phyloP scores from a whole-genome alignment of 2,888 invertebrate genomes.

The Leptothorax acervorum region DNA sequence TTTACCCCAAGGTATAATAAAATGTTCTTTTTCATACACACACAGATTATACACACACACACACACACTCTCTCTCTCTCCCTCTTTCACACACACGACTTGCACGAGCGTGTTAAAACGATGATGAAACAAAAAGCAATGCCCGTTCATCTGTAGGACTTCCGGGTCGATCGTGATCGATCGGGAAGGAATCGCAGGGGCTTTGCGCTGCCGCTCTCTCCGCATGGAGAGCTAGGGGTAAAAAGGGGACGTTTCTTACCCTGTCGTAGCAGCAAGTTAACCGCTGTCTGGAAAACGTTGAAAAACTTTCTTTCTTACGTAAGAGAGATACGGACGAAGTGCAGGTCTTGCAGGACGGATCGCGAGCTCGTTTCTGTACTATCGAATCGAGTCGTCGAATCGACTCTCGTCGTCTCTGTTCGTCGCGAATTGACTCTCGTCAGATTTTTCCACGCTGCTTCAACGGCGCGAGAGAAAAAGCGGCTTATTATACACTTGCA shows the following conservation, averaged over 20 bases:
- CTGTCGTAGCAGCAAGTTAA: slow-evolving; percentile 58
- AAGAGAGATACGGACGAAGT: slow-evolving; percentile 21
- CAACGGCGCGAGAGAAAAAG: slow-evolving; percentile 8
- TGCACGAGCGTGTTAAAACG: slow-evolving; percentile 48
- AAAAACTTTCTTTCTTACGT: slow-evolving; percentile 50
- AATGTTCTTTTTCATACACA: not conserved
- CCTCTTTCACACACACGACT: not conserved
- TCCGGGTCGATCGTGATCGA: slow-evolving; percentile 62
- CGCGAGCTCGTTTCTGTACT: slow-evolving; percentile 8
- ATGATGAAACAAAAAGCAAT: slow-evolving; percentile 46
- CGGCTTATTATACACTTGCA: not conserved
- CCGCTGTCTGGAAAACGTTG: slow-evolving; percentile 59
- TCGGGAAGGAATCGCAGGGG: slow-evolving; percentile 57
- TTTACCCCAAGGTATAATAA: slow-evolving; percentile 40
- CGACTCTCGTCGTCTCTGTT: slow-evolving; percentile 14
- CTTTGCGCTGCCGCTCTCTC: slow-evolving; percentile 6
- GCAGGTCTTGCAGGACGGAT: slow-evolving; percentile 33
- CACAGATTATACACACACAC: not conserved
- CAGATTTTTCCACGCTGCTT: slow-evolving; percentile 13
- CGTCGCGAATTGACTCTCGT: slow-evolving; percentile 37
- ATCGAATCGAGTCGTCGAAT: not conserved
- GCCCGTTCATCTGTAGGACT: slow-evolving; percentile 55
- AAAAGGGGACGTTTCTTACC: slow-evolving; percentile 57
- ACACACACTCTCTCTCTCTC: not conserved
- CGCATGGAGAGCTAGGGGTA: slow-evolving; percentile 26